Evolutionary conservation across 2,888 invertebrate genomes (phyloP), one percentile per base, ranked within the genome.

Genomic region (Polyommatus iphigenia): DNA sequence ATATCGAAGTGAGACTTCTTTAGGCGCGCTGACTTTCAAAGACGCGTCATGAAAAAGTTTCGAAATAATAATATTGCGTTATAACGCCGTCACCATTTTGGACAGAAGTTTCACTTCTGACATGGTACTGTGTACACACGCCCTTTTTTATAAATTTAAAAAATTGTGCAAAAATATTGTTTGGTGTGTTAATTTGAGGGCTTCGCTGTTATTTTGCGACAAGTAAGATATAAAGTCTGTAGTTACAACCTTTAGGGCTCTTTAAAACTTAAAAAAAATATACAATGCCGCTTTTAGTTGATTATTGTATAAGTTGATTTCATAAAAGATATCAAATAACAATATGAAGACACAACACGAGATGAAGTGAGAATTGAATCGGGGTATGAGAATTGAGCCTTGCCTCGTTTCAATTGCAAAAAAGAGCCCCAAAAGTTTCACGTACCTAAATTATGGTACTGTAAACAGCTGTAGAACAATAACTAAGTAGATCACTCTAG

Each of bases 121-220:
- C 6, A 36, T 0, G 3, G 32, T 32, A 32, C 32, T 32, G 36
- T 36, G 36, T 36, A 36, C 36, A 36, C 36, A 36, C 36, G 36
- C 36, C 6, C 6, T 36, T 36, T 24, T 36, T 36, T 36, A 36
- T 36, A 36, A 36, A 6, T 36, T 36, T 36, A 36, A 36, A 36
- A 36, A 36, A 36, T 4, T 36, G 6, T 36, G 4, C 36, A 41
- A 10, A 41, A 41, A 41, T 41, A 41, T 8, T 41, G 41, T 41
- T 36, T 36, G 36, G 36, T 57, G 7, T 59, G 59, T 59, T 24
- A 62, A 24, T n/a, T 59, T 62, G 4, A 24, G 13, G 29, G 67
- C 67, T 67, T 67, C 67, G 67, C 29, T 67, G 67, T 67, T 67
- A 13, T 67, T 62, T 67, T 67, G 29, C 29, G 67, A 67, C 67